Base-by-base conservation (phyloP, 2,113 vertebrate genomes). In the Carassius gibelio region DNA sequence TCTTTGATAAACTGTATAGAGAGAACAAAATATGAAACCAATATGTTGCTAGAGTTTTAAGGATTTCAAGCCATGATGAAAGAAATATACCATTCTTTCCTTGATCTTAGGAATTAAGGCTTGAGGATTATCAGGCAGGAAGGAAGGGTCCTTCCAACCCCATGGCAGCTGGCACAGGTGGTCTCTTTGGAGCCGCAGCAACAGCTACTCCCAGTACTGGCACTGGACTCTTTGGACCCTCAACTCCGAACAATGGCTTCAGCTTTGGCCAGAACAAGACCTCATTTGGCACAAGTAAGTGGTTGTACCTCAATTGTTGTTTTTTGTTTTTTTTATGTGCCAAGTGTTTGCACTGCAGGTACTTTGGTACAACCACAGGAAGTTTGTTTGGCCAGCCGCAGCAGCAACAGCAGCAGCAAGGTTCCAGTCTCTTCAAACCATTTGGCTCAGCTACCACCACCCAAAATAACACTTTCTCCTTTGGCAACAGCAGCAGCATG, bases 111-210 rank as follows among this genome's bases (percentile, higher is more conserved):
- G 96, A 97, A 52, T 94, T 97, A 30, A 94, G 98, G 77, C 87
- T 99, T 55, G 98, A 99, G 88, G 98, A 99, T 86, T 99, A 99
- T 89, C 96, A 97, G 90, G 97, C 97, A 0, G 97, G 97, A 0
- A 93, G 98, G 59, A 99, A 99, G 77, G 98, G 98, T 0, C 96
- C 97, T 0, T 93, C 97, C 0, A 98, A 96, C 62, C 96, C 96
- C 0, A 96, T 98, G 3, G 95, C 96, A 0, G 95, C 95, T 3
- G 90, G 75, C 0, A 87, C 94, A 0, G 94, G 94, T 0, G 90
- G 95, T 0, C 89, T 99, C 71, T 99, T 99, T 50, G 97, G 97
- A 0, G 85, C 95, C 0, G 90, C 96, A 0, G 92, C 96, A 8
- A 90, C 96, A 0, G 95, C 97, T 0, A 94, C 98, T 0, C 94